Conservation (phyloP, 2,113 vertebrate species). For the Scomber japonicus region DNA sequence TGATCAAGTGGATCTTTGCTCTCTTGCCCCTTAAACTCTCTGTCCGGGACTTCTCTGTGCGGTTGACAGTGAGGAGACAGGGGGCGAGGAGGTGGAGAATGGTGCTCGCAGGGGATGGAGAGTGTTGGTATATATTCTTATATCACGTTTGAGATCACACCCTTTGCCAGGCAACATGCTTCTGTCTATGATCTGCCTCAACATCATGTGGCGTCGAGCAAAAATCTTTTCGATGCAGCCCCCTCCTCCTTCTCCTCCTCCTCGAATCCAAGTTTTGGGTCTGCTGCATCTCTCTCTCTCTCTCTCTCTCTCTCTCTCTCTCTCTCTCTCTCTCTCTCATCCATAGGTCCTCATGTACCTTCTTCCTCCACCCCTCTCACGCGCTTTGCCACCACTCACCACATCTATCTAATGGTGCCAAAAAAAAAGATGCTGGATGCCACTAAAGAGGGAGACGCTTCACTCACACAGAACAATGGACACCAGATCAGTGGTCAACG, state of each 20-base stretch:
- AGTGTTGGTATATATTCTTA: conserved; percentile 10
- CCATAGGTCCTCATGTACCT: conserved; percentile 14
- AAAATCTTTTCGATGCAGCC: conserved; percentile 11
- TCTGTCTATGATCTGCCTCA: neutral
- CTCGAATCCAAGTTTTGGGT: neutral
- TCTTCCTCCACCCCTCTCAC: conserved; percentile 24
- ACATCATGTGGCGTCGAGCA: conserved; percentile 20
- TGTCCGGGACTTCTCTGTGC: conserved; percentile 23
- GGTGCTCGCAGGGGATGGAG: conserved; percentile 1
- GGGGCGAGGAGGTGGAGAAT: neutral
- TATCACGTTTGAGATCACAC: conserved; percentile 1
- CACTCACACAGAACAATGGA: conserved; percentile 78
- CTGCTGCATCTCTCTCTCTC: conserved; percentile 13
- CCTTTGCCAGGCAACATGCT: neutral
- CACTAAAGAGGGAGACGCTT: conserved; percentile 58
- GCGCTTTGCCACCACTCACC: neutral
- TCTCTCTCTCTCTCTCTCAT: no score
- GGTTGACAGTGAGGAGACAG: neutral
- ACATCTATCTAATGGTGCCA: conserved; percentile 42
- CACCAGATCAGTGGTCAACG: conserved; percentile 74
- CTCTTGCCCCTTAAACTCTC: neutral
- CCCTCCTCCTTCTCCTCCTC: neutral
- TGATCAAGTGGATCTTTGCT: neutral
- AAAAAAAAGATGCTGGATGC: conserved; percentile 45
- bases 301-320: no score